Evolutionary conservation across 1,140 invertebrate genomes (phyloP).

Genomic region (Carposina sasakii): DNA sequence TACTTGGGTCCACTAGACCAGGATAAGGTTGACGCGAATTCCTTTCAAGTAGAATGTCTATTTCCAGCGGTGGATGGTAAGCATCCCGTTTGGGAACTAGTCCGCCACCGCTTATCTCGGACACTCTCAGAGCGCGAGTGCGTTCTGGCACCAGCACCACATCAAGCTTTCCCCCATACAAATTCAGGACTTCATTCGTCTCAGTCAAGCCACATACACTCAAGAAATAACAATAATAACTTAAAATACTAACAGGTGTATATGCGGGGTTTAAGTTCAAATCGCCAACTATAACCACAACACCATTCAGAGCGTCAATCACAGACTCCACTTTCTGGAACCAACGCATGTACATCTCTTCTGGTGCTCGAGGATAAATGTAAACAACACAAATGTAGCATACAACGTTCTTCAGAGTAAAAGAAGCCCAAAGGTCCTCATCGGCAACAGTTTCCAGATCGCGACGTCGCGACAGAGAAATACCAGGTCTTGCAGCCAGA

Average conservation of each 20-base stretch:
- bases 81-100: constrained; percentile 1
- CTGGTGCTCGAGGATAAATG: constrained; percentile 1
- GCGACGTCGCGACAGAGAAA: neutral
- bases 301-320: neutral
- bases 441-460: constrained; percentile 4
- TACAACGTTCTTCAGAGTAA: neutral
- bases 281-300: constrained; percentile 5
- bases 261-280: constrained; percentile 6
- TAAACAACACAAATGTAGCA: constrained; percentile 7
- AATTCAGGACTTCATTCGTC: constrained; percentile 1
- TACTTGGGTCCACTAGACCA: neutral
- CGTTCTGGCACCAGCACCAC: constrained; percentile 5
- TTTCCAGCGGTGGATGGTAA: constrained; percentile 5
- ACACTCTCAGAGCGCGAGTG: neutral
- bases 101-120: neutral
- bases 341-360: constrained; percentile 4
- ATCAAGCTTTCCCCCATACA: constrained; percentile 1
- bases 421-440: constrained; percentile 9
- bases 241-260: neutral
- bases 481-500: neutral
- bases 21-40: neutral
- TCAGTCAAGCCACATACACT: neutral
- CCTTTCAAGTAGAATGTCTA: neutral
- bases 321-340: constrained; percentile 4
- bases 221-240: constrained; percentile 10